Evolutionary conservation across 2,113 vertebrate genomes (phyloP), one percentile per base, ranked within the genome.

Genomic region (Eira barbara): DNA sequence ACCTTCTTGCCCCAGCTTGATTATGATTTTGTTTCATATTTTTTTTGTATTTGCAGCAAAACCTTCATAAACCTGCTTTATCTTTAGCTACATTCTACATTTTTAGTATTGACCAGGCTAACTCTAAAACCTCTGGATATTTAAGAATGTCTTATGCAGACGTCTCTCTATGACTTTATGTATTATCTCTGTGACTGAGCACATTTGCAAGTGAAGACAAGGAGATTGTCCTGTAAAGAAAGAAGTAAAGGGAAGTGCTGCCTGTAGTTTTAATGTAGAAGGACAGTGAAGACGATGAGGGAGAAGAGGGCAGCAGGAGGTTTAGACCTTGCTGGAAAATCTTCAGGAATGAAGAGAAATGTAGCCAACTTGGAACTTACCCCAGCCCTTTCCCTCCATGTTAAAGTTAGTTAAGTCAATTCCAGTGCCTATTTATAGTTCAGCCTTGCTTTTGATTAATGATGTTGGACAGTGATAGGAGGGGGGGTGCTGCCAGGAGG

Each of bases 381-480:
- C 94, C 88, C 55, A 88, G 71, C 96, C 52, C 31, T 76, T 96
- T 69, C 17, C 91, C 85, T 97, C 96, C 93, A 82, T 95, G 82
- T 89, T 85, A 0, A 1, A 93, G 78, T 98, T 96, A 97, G 89
- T 97, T 97, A 96, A 97, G 94, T 97, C 91, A 93, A 80, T 98
- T 95, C 79, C 55, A 76, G 63, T 55, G n/a, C 49, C 81, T 81
- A 97, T 0, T 94, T 98, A 90, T 97, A 98, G 97, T 96, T 90
- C 84, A 76, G 71, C 96, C 98, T 97, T 81, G 97, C 20, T 94
- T 98, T 96, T 97, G 93, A 98, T 98, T 97, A 95, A 98, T 96
- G 97, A 86, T 89, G 82, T 94, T 97, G 93, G 96, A 87, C 78
- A 91, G 74, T 69, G 96, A 89, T 88, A 91, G 80, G 80, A 84